A percentile compares a stretch with the other conserved stretches of the same genome.
Conservation (phyloP, 2,113 vertebrate species). For the Silurus glanis region DNA sequence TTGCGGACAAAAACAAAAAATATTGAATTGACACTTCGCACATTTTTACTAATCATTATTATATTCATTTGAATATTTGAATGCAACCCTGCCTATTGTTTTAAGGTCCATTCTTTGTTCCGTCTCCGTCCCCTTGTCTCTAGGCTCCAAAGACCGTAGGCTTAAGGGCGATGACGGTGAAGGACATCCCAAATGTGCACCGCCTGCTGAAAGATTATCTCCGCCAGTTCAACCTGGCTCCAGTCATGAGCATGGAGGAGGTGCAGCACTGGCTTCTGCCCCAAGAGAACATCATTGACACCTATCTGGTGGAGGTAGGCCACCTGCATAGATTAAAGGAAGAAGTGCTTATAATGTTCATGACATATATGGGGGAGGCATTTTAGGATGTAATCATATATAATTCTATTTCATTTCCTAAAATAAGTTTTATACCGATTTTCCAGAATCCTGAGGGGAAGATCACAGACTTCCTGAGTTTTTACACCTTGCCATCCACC, state of each 20-base stretch:
- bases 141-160: constrained; percentile 87
- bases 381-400: too few relatives aligned
- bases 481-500: constrained; percentile 96
- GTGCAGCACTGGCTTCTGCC: constrained; percentile 96
- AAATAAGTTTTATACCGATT: neutral
- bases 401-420: too few relatives aligned
- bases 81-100: neutral
- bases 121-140: neutral
- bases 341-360: too few relatives aligned
- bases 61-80: neutral
- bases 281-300: constrained; percentile 95
- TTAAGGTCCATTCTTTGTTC: neutral
- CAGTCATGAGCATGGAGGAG: constrained; percentile 87
- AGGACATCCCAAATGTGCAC: constrained; percentile 85
- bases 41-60: too few relatives aligned
- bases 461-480: constrained; percentile 94
- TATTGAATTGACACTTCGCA: too few relatives aligned
- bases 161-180: constrained; percentile 87
- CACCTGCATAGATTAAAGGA: too few relatives aligned
- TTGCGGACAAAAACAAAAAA: too few relatives aligned
- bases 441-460: constrained; percentile 79
- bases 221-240: constrained; percentile 89
- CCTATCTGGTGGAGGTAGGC: constrained; percentile 91
- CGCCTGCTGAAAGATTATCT: constrained; percentile 85
- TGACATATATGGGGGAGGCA: too few relatives aligned